phyloP scores from a whole-genome alignment of 2,113 vertebrate genomes.

The Penelope pileata region DNA sequence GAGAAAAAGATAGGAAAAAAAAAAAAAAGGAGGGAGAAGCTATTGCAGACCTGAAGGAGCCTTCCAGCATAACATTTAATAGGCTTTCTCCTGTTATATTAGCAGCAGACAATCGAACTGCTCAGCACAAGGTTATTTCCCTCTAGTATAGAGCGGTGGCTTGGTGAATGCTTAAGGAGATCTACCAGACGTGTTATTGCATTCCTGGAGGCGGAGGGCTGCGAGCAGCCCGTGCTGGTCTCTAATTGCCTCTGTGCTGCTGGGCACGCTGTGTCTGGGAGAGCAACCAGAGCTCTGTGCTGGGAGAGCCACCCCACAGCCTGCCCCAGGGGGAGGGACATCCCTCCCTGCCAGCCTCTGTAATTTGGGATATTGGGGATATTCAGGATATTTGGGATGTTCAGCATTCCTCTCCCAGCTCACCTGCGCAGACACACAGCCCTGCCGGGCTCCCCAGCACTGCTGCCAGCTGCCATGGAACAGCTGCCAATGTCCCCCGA shows the following conservation, averaged over 20 bases:
- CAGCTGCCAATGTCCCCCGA: neutral
- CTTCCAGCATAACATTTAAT: neutral
- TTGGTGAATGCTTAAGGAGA: conserved; percentile 10
- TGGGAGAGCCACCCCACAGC: neutral
- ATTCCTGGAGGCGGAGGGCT: conserved; percentile 45
- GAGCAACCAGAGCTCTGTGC: neutral
- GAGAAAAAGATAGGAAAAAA: neutral
- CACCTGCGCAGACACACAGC: neutral
- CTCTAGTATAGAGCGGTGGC: neutral
- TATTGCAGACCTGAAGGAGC: neutral
- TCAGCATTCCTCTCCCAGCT: neutral
- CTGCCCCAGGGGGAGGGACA: neutral
- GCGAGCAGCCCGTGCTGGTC: neutral
- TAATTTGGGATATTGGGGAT: neutral
- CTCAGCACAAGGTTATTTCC: conserved; percentile 26
- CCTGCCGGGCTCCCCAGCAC: neutral
- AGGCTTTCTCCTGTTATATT: conserved; percentile 46
- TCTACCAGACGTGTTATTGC: conserved; percentile 66
- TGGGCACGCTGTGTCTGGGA: neutral
- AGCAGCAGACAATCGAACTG: conserved; percentile 17
- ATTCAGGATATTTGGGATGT: neutral
- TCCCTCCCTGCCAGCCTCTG: neutral
- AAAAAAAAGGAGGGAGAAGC: neutral
- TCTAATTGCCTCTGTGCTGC: conserved; percentile 40
- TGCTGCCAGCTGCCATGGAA: neutral